Base-by-base conservation (phyloP, 2,797 vertebrate species). In the Numenius phaeopus region DNA sequence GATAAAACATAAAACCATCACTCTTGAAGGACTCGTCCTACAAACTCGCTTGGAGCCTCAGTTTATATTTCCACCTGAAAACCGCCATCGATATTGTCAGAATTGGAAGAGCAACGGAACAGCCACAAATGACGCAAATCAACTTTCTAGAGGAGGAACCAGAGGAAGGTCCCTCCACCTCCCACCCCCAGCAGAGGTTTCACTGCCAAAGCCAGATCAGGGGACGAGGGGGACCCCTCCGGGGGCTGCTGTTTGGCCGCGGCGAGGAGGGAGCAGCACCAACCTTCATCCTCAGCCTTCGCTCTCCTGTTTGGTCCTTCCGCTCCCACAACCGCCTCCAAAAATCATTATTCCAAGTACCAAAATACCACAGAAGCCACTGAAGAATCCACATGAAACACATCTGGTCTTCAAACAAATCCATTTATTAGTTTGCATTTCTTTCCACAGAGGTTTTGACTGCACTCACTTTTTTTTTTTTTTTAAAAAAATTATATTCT, bases 281-380 rank as follows among this genome's bases (percentile, higher is more conserved):
- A 54, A 50, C 66, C 80, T 85, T 42, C 61, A 4, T 29, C 62
- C 57, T 61, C 80, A 50, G 42, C 42, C 86, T 83, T 47, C 18
- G 0, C 55, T 58, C 90, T 37, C 72, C 42, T 39, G 26, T 64
- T 93, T 30, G 64, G 83, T 79, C 94, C 80, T 93, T 79, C 58
- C 4, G 3, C 65, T 94, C 64, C 78, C 17, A 0, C 9, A 90
- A 71, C 70, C 17, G 62, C 86, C 80, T 94, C 87, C 86, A 64
- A 83, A 87, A 87, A 65, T 87, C 83, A 83, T 89, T 89, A 94
- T 87, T 89, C 89, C 94, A 84, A 95, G 92, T 89, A 91, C 66
- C 84, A 90, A 94, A 96, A 96, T 94, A 96, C 96, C 95, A 97
- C 96, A 92, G 79, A 96, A 97, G 95, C 96, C 96, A 94, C 96